Evolutionary conservation across 1,140 invertebrate genomes (phyloP), one percentile per base, ranked within the genome.

Genomic region (Meteorus sp.): DNA sequence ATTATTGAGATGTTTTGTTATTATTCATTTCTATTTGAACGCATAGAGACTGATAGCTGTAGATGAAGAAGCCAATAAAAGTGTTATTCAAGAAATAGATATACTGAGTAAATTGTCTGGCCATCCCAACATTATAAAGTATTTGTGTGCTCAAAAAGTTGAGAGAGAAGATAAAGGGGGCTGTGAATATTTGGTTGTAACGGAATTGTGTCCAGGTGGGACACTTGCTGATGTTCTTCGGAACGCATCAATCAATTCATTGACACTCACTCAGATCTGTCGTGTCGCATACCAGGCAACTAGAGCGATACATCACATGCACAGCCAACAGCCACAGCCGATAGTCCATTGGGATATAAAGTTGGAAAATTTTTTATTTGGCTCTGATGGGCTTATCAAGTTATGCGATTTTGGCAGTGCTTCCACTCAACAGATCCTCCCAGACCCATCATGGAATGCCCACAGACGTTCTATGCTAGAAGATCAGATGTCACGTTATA

Each of bases 371-470:
- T 85, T 88, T 62, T 76, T 96, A 7, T 83, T 98, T 23, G 88
- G 89, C 62, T 76, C 79, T 58, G 85, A 91, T 70, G 93, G 94
- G 61, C 84, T 86, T 63, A 87, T 99, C 31, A 99, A 99, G 80
- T 79, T 99, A 44, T 99, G 98, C 83, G 98, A 99, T 82, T 99
- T 99, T 86, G 98, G 98, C 1, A 98, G 95, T 69, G 89, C 95
- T 1, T 97, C 94, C 22, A 90, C 87, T 15, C 88, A 94, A 71
- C 83, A 89, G 27, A 91, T 89, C 75, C 71, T 85, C 48, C 94
- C 95, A 17, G 91, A 97, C 74, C 83, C 89, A 19, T 87, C 89
- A 31, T 99, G 97, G 97, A 91, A 89, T 69, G 92, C 92, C 44
- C 90, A 93, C 68, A 91, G 97, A 81, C 85, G 97, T 66, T 90